Evolutionary conservation across 2,113 vertebrate species (phyloP), one percentile per base, ranked within the genome.

Genomic region (Capra hircus): DNA sequence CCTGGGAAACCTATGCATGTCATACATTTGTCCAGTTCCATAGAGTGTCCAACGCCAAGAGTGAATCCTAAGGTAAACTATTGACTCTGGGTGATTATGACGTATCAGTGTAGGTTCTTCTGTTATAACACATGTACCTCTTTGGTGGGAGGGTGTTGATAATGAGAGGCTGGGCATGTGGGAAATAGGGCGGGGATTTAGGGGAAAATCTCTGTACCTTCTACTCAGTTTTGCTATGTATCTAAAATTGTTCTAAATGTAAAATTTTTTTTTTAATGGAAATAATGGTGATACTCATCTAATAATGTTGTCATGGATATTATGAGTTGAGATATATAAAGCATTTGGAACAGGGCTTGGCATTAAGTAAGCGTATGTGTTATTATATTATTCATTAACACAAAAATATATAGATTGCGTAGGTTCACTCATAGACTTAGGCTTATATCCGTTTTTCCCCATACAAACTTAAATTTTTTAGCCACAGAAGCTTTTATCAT

Each of bases 181-280:
- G 6, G 12, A 12, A 10, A 15, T 21, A 23, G 40, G 9, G 0
- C 1, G 0, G 33, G 3, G 3, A 4, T 16, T n/a, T 25, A 59
- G 64, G 43, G 21, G 52, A 50, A 93, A 95, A 36, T 30, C 7
- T 78, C n/a, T 33, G 11, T 92, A 78, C 55, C n/a, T 87, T 88
- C 40, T 40, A 14, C 5, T 81, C n/a, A 59, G 21, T 83, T 96
- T 90, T 90, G 23, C 57, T 59, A 5, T 60, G 13, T 59, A 71
- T 30, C 78, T 71, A 77, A 90, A 95, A 95, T 33, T 95, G 11
- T 71, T 86, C 30, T 78, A 59, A 77, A 74, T 57, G 59, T 52
- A 45, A 92, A 84, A 55, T 45, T 5, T 36, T 74, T 83, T 74
- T 45, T 43, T 14, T 0, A 6, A 53, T 62, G 25, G 36, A 28